Conservation (phyloP, 2,888 invertebrate species). For the Callinectes sapidus region DNA sequence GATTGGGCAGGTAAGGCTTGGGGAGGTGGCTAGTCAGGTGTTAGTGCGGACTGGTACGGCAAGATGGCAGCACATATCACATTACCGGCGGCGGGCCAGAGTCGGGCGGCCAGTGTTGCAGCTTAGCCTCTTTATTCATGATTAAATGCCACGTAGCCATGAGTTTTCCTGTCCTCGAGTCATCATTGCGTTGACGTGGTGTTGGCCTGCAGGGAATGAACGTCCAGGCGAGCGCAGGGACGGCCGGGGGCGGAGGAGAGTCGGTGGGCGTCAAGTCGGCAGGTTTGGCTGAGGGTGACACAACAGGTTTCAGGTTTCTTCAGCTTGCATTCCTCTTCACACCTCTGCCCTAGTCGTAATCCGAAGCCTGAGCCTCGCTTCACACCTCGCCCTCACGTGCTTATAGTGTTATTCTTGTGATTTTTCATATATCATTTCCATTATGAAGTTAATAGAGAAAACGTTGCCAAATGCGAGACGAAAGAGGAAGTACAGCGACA, state of each 20-base stretch:
- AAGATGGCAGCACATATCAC: slow-evolving; percentile 70
- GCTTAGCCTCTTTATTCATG: background rate
- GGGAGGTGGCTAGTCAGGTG: slow-evolving; percentile 68
- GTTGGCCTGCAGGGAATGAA: background rate
- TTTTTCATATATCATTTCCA: slow-evolving; percentile 29
- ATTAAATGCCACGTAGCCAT: background rate
- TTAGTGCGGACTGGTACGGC: slow-evolving; percentile 67
- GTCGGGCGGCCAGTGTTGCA: slow-evolving; percentile 38
- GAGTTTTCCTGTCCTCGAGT: background rate
- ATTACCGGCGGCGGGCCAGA: slow-evolving; percentile 52
- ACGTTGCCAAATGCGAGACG: background rate
- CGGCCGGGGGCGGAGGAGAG: slow-evolving; percentile 12
- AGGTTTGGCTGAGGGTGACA: slow-evolving; percentile 58
- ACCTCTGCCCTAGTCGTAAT: slow-evolving; percentile 60
- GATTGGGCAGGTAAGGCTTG: slow-evolving; percentile 61
- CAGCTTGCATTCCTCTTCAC: slow-evolving; percentile 67
- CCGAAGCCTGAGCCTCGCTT: slow-evolving; percentile 19
- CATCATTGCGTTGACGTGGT: too few species aligned
- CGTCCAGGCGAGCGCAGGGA: background rate
- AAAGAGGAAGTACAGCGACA: background rate
- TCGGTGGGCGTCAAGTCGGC: slow-evolving; percentile 18
- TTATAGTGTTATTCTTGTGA: slow-evolving; percentile 2
- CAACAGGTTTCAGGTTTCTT: slow-evolving; percentile 60
- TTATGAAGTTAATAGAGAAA: slow-evolving; percentile 5
- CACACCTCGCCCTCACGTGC: slow-evolving; percentile 43